phyloP scores from a whole-genome alignment of 2,113 vertebrate species.

The Pelvicachromis taeniatus region DNA sequence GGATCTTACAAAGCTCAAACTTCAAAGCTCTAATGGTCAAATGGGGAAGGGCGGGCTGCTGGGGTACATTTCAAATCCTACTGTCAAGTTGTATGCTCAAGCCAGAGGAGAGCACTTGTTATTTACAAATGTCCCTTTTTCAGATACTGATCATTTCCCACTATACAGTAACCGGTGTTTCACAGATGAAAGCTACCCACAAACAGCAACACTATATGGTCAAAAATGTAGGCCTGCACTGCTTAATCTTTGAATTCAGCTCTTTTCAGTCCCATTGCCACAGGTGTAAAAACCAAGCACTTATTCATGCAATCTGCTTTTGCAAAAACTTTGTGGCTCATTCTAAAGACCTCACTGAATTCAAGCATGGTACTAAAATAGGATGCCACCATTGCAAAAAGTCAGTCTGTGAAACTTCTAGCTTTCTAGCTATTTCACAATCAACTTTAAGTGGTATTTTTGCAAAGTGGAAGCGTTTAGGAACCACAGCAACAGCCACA shows the following conservation, averaged over 20 bases:
- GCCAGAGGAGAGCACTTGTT: neutral
- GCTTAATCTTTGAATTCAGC: neutral
- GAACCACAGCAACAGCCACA: neutral
- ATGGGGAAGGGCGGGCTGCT: neutral
- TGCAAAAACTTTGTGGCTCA: neutral
- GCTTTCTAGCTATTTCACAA: neutral
- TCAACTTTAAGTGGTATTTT: neutral
- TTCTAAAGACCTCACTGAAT: neutral
- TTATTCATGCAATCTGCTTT: neutral
- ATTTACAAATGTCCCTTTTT: conserved; percentile 28
- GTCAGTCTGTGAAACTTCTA: neutral
- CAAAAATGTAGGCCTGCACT: neutral
- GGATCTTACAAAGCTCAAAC: too few species aligned
- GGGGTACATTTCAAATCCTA: neutral
- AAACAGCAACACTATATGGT: neutral
- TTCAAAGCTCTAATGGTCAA: neutral
- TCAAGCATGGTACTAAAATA: neutral
- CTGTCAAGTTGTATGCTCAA: neutral
- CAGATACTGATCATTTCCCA: conserved; percentile 38
- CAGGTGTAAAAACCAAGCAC: neutral
- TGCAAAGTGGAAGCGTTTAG: neutral
- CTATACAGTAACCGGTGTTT: conserved; percentile 17
- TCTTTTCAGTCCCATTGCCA: neutral
- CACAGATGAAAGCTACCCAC: conserved; percentile 14
- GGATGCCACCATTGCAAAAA: neutral